Conservation (phyloP, 2,797 vertebrate genomes). For the Poeciliopsis gracilis region DNA sequence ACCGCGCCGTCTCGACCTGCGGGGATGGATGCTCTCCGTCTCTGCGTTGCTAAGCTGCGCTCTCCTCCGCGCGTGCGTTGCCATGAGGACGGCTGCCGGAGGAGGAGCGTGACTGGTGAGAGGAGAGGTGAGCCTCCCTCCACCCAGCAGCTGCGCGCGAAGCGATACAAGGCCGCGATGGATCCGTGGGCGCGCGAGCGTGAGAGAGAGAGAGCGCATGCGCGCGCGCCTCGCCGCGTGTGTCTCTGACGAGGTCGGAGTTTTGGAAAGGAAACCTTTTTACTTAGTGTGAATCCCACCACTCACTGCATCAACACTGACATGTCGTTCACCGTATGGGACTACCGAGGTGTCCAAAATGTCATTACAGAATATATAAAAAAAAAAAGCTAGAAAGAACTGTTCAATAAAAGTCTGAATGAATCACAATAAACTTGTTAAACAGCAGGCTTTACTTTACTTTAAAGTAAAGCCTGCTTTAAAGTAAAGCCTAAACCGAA, state of each 20-base stretch:
- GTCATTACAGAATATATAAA: not conserved
- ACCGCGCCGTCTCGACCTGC: conserved; percentile 45
- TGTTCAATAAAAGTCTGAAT: not conserved
- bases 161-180: conserved; percentile 43
- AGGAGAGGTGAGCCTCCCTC: conserved; percentile 36
- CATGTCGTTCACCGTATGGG: not conserved
- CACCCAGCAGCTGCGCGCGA: conserved; percentile 34
- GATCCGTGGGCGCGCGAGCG: conserved; percentile 1
- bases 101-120: conserved; percentile 61
- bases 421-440: not conserved
- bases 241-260: too few species aligned
- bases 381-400: not conserved
- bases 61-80: conserved; percentile 77
- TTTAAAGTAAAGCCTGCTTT: too few species aligned
- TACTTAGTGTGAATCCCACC: not conserved
- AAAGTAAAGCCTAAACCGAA: too few species aligned
- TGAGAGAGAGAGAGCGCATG: not conserved
- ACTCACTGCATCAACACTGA: not conserved
- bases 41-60: conserved; percentile 78
- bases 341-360: not conserved
- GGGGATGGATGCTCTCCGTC: conserved; percentile 54
- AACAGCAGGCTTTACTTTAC: not conserved
- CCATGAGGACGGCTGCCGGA: conserved; percentile 74
- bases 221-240: not conserved
- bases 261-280: not conserved